Evolutionary conservation across 1,140 invertebrate genomes (phyloP).

Genomic region (Tetragnatha versicolor): DNA sequence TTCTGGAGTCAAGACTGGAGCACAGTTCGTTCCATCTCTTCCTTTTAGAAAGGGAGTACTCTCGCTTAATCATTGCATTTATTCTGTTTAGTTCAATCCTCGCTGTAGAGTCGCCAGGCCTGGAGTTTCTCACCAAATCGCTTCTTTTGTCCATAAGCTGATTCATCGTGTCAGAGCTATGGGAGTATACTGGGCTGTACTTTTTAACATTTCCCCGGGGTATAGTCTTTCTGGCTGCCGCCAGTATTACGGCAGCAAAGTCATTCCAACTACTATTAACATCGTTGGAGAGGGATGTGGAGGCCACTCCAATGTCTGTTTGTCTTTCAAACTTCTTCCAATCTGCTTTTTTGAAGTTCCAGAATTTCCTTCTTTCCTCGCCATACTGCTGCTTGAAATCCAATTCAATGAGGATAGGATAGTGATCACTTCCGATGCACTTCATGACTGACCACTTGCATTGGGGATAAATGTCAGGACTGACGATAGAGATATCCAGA

Average conservation of each 20-base stretch:
- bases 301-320: neutral
- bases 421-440: conserved; percentile 6
- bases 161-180: neutral
- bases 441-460: neutral
- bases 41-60: neutral
- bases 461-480: neutral
- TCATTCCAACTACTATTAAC: neutral
- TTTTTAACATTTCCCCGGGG: conserved; percentile 3
- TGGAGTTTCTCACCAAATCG: neutral
- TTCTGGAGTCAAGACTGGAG: conserved; percentile 10
- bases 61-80: neutral
- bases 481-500: neutral
- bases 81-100: neutral
- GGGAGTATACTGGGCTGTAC: neutral
- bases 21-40: neutral
- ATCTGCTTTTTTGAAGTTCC: conserved; percentile 8
- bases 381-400: neutral
- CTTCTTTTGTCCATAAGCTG: neutral
- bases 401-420: neutral
- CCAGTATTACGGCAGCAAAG: neutral
- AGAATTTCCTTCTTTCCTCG: neutral
- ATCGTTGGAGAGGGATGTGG: neutral
- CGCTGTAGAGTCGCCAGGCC: neutral
- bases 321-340: neutral
- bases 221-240: neutral